Evolutionary conservation across 2,888 invertebrate genomes (phyloP).

Genomic region (Plusia festucae): DNA sequence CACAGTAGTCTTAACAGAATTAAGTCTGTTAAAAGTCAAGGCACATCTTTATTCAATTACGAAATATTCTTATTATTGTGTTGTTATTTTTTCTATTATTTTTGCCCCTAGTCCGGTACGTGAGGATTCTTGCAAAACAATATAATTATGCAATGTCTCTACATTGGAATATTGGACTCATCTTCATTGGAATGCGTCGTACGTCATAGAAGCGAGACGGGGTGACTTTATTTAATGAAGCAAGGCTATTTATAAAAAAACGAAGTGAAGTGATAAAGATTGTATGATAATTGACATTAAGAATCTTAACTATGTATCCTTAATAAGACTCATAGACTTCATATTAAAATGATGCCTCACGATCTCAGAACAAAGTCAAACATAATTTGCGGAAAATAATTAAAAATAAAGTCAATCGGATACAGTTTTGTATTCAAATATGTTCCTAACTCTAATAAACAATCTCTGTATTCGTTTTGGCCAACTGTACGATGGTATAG

Average conservation of each 20-base stretch:
- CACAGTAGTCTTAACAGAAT: not conserved
- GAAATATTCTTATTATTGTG: not conserved
- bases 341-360: too few species aligned
- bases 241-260: not conserved
- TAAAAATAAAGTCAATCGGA: too few species aligned
- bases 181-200: slow-evolving; percentile 6
- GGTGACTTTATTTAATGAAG: not conserved
- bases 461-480: too few species aligned
- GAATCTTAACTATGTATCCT: too few species aligned
- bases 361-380: too few species aligned
- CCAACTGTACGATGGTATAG: too few species aligned
- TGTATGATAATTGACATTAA: not conserved
- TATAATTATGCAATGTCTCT: slow-evolving; percentile 21
- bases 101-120: slow-evolving; percentile 17
- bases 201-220: not conserved
- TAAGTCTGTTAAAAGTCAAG: not conserved
- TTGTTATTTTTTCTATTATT: not conserved
- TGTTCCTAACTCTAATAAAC: too few species aligned
- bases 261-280: not conserved
- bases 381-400: too few species aligned
- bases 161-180: not conserved
- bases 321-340: too few species aligned
- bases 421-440: too few species aligned
- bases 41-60: not conserved
- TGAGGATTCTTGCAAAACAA: slow-evolving; percentile 14